Evolutionary conservation across 2,888 invertebrate genomes (phyloP).

Genomic region (Anarsia innoxiella): DNA sequence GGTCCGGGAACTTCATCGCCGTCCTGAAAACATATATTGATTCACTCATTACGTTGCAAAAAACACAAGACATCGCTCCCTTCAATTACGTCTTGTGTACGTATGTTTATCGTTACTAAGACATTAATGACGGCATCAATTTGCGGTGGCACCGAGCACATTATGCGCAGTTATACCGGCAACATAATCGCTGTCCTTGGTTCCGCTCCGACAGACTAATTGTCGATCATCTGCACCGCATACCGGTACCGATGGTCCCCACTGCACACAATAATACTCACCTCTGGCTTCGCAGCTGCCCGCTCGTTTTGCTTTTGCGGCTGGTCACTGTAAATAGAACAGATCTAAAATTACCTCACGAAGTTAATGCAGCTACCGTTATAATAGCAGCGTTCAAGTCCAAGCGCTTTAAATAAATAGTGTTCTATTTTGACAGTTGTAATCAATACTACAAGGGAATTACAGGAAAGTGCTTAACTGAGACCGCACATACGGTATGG

Average conservation of each 20-base stretch:
- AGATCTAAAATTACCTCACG: slow-evolving; percentile 17
- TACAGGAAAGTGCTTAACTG: too few species aligned
- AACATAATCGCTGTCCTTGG: slow-evolving; percentile 60
- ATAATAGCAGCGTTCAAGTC: slow-evolving; percentile 11
- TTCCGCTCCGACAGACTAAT: slow-evolving; percentile 59
- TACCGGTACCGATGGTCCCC: slow-evolving; percentile 29
- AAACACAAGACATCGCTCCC: too few species aligned
- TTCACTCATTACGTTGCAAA: too few species aligned
- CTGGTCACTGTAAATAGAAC: slow-evolving; percentile 54
- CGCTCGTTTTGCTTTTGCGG: slow-evolving; percentile 52
- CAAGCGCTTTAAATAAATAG: slow-evolving; percentile 13
- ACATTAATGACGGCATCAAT: slow-evolving; percentile 27
- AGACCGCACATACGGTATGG: too few species aligned
- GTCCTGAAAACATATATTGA: slow-evolving; percentile 46
- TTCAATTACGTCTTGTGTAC: too few species aligned
- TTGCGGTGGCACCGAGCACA: slow-evolving; percentile 30
- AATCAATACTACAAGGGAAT: background rate
- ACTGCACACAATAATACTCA: slow-evolving; percentile 49
- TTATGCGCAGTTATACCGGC: slow-evolving; percentile 54
- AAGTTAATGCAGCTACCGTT: slow-evolving; percentile 14
- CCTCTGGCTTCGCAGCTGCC: slow-evolving; percentile 61
- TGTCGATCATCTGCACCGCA: slow-evolving; percentile 44
- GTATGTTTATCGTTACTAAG: background rate
- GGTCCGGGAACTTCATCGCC: slow-evolving; percentile 70
- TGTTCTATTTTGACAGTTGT: too few species aligned